Percentiles rank a stretch among this genome's conserved stretches.
Conservation (phyloP, 92 coral and sea anemone genomes). For the Heteractis magnifica region DNA sequence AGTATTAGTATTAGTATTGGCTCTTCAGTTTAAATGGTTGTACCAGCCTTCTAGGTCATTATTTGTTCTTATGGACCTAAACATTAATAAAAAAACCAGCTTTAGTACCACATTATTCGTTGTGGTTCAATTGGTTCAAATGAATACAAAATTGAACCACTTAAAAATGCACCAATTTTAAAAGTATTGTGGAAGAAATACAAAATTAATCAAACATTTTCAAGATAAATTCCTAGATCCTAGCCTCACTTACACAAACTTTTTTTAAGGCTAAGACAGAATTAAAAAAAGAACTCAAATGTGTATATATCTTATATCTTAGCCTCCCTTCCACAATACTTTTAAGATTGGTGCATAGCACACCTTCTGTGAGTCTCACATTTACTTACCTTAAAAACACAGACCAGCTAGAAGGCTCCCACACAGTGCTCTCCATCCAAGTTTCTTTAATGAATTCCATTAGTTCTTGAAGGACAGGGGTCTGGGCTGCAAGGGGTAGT, state of each 20-base stretch:
- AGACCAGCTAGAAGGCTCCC: conserved; percentile 14
- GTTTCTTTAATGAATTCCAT: not conserved
- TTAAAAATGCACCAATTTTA: too few species aligned
- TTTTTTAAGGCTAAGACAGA: not conserved
- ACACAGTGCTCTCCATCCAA: conserved; percentile 4
- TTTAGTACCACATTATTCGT: too few species aligned
- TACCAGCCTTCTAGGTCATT: not conserved
- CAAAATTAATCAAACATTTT: not conserved
- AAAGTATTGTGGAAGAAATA: not conserved
- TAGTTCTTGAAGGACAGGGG: conserved; percentile 3
- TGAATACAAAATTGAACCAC: too few species aligned
- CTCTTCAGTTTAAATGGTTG: too few species aligned
- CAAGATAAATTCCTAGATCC: too few species aligned
- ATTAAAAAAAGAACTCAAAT: too few species aligned
- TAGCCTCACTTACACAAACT: too few species aligned
- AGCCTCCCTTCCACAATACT: not conserved
- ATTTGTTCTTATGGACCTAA: conserved; percentile 6
- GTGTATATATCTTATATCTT: not conserved
- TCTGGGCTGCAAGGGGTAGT: not conserved
- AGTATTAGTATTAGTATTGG: too few species aligned
- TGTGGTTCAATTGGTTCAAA: too few species aligned
- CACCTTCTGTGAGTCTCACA: not conserved
- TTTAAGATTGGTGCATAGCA: not conserved
- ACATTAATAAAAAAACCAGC: not conserved
- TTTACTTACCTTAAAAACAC: not conserved